These are phyloP conservation scores for Spinibarbus caldwelli DNA, from an alignment of 2,797 vertebrate species.

Conservation along the genomic window DNA sequence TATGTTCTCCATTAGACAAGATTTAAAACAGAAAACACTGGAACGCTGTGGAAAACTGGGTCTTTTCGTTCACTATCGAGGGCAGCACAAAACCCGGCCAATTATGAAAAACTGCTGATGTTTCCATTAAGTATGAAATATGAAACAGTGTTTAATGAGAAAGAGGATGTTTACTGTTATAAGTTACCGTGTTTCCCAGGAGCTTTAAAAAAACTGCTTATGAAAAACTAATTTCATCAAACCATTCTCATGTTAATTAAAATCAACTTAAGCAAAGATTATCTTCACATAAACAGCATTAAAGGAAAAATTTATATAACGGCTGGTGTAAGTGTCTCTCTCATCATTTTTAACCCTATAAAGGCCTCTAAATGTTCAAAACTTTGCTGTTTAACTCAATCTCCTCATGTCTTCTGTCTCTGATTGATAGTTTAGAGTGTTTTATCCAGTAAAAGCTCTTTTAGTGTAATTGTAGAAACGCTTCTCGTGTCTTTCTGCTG, in stretches of 20 bases:
- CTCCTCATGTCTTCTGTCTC: background rate
- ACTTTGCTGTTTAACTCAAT: background rate
- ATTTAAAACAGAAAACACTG: background rate
- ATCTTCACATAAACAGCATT: background rate
- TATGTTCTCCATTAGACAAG: slow-evolving; percentile 16
- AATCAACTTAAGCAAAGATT: background rate
- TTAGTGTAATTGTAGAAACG: no score
- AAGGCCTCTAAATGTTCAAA: background rate
- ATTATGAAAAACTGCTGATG: background rate
- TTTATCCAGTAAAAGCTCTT: background rate
- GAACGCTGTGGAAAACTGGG: background rate
- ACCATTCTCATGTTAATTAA: background rate
- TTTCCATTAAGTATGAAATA: background rate
- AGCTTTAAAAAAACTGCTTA: background rate
- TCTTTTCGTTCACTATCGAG: background rate
- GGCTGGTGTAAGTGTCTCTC: no score
- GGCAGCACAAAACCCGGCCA: background rate
- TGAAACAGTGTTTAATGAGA: background rate
- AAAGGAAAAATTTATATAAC: background rate
- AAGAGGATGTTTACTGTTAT: background rate
- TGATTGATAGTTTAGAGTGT: no score
- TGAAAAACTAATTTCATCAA: background rate
- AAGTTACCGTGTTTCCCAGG: background rate
- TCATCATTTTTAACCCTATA: background rate
- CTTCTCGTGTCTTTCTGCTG: no score